phyloP scores from a whole-genome alignment of 2,113 vertebrate species.

The Sinocyclocheilus grahami region DNA sequence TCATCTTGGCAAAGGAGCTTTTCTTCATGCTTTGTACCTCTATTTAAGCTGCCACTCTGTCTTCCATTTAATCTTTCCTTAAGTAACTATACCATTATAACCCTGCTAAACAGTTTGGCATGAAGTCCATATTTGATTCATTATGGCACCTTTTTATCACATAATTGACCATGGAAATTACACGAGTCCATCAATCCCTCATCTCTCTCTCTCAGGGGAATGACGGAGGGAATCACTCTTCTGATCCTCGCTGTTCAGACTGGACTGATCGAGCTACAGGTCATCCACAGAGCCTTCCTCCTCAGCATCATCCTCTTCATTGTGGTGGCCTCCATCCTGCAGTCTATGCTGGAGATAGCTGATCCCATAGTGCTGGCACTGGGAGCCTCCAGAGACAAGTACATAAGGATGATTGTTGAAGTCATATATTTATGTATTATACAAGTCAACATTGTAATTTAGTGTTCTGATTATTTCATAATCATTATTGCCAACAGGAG shows the following conservation, averaged over 20 bases:
- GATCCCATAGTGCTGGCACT: conserved; percentile 96
- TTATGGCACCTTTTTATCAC: background rate
- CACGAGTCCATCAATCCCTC: background rate
- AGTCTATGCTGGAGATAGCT: conserved; percentile 98
- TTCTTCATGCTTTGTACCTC: background rate
- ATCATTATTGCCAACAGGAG: conserved; percentile 77
- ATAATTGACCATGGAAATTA: background rate
- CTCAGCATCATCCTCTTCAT: conserved; percentile 99
- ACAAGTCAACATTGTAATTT: background rate
- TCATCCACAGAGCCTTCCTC: conserved; percentile 95
- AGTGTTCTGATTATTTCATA: background rate
- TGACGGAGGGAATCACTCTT: conserved; percentile 96
- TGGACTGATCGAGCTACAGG: conserved; percentile 94
- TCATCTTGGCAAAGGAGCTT: background rate
- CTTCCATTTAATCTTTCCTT: background rate
- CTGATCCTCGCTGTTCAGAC: conserved; percentile 96
- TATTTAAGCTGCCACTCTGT: background rate
- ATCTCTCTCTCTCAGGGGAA: conserved; percentile 78
- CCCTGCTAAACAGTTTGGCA: background rate
- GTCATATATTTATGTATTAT: conserved; percentile 10
- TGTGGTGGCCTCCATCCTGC: conserved; percentile 95
- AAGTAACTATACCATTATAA: background rate
- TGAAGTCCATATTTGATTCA: background rate
- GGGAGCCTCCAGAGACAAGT: conserved; percentile 98
- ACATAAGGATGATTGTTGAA: background rate